A percentile compares a stretch with the other conserved stretches of the same genome.
These are phyloP conservation scores for Lycocorax pyrrhopterus DNA, from an alignment of 2,113 vertebrate species.

Conservation along the genomic window DNA sequence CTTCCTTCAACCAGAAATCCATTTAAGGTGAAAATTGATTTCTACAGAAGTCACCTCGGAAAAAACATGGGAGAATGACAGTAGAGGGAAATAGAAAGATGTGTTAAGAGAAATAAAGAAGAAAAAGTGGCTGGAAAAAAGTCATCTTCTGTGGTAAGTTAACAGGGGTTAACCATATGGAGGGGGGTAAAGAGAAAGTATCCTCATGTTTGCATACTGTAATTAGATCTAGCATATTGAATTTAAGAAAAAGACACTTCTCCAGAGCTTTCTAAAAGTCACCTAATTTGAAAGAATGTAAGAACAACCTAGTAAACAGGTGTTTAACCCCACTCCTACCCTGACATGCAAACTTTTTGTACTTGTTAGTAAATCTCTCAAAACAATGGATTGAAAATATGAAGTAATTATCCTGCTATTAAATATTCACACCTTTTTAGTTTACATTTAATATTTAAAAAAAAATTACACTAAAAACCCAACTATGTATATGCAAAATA, in stretches of 20 bases:
- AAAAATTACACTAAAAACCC: not conserved
- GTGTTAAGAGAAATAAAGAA: not conserved
- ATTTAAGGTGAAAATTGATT: not conserved
- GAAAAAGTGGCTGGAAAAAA: rapidly evolving
- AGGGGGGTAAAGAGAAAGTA: not conserved
- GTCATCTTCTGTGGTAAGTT: not conserved
- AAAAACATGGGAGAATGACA: rapidly evolving
- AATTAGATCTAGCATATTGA: not conserved
- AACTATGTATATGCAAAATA: not conserved
- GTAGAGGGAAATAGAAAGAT: not conserved
- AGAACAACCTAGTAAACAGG: not conserved
- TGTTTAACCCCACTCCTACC: not conserved
- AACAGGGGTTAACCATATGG: not conserved
- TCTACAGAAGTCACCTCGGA: not conserved
- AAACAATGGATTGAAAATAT: not conserved
- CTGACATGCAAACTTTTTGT: not conserved
- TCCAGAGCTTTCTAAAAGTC: not conserved
- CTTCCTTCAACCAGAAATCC: not conserved
- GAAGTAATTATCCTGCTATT: not conserved
- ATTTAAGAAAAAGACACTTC: not conserved
- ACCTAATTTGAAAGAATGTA: not conserved
- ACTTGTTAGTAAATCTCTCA: not conserved
- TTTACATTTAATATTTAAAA: not conserved
- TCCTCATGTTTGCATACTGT: rapidly evolving
- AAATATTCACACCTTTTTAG: not conserved